phyloP scores from a whole-genome alignment of 2,113 vertebrate genomes.

The Dolichallabes microphthalmus region DNA sequence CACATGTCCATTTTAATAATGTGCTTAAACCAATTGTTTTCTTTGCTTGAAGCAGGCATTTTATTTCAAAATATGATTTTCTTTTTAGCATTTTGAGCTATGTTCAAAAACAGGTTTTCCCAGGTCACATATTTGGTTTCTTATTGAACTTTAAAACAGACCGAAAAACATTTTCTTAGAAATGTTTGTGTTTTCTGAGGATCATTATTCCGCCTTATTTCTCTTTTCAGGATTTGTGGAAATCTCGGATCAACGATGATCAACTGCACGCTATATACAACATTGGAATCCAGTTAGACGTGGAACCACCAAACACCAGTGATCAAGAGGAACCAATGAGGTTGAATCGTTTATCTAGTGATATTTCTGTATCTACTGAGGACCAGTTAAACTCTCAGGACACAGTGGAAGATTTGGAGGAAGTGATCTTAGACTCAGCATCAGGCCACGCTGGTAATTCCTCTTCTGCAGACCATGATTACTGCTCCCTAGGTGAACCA shows the following conservation, averaged over 20 bases:
- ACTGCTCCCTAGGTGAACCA: constrained; percentile 58
- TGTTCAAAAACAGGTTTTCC: neutral
- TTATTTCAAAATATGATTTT: neutral
- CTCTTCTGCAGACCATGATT: constrained; percentile 69
- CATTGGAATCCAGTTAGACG: constrained; percentile 62
- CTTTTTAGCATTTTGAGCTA: neutral
- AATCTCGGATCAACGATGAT: constrained; percentile 69
- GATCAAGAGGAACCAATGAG: constrained; percentile 8
- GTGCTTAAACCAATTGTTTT: too few species aligned
- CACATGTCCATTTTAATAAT: too few species aligned
- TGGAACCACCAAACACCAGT: constrained; percentile 11
- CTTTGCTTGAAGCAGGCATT: neutral
- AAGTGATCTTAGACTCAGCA: neutral
- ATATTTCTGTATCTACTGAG: neutral
- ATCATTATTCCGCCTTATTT: neutral
- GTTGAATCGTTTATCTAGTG: constrained; percentile 1
- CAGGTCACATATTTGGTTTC: too few species aligned
- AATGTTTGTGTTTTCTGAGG: neutral
- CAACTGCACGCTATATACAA: constrained; percentile 68
- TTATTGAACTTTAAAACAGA: neutral
- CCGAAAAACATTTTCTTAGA: neutral
- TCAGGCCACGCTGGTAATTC: too few species aligned
- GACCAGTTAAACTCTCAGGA: neutral
- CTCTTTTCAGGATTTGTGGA: constrained; percentile 73
- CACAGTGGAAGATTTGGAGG: neutral